phyloP scores from a whole-genome alignment of 2,888 invertebrate genomes.

The Nomada lathburiana region DNA sequence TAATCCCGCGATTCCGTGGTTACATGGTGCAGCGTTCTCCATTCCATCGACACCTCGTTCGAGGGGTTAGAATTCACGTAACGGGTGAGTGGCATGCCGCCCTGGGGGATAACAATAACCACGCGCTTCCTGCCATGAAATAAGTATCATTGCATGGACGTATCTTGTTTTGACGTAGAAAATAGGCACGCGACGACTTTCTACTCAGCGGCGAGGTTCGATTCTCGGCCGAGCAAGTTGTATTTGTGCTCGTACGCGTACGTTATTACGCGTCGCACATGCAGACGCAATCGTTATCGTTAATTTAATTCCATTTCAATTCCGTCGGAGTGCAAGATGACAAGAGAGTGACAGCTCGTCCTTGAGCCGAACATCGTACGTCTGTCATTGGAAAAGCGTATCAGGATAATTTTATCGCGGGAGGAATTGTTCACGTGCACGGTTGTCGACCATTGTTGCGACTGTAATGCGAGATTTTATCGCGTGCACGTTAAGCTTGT shows the following conservation, averaged over 20 bases:
- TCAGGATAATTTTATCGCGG: constrained; percentile 65
- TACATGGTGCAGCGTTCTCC: neutral
- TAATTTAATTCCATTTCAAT: constrained; percentile 70
- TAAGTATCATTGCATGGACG: constrained; percentile 54
- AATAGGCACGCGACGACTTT: constrained; percentile 60
- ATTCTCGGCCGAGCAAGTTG: neutral
- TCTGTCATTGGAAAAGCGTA: constrained; percentile 53
- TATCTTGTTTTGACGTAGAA: constrained; percentile 41
- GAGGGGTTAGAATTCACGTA: constrained; percentile 59
- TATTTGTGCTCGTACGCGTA: constrained; percentile 16
- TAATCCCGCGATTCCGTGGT: constrained; percentile 24
- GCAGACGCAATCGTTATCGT: constrained; percentile 58
- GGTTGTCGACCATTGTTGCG: neutral
- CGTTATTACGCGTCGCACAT: constrained; percentile 34
- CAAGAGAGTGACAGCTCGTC: constrained; percentile 66
- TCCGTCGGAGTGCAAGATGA: constrained; percentile 62
- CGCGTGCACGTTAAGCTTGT: constrained; percentile 24
- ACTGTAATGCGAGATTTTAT: neutral
- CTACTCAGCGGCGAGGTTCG: neutral
- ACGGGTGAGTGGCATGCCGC: constrained; percentile 72
- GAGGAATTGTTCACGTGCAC: constrained; percentile 38
- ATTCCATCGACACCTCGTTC: constrained; percentile 19
- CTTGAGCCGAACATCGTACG: constrained; percentile 54
- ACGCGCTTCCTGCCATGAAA: constrained; percentile 50
- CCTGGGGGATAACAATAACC: constrained; percentile 67